phyloP scores from a whole-genome alignment of 2,888 invertebrate species.

The Torymus tubicola region DNA sequence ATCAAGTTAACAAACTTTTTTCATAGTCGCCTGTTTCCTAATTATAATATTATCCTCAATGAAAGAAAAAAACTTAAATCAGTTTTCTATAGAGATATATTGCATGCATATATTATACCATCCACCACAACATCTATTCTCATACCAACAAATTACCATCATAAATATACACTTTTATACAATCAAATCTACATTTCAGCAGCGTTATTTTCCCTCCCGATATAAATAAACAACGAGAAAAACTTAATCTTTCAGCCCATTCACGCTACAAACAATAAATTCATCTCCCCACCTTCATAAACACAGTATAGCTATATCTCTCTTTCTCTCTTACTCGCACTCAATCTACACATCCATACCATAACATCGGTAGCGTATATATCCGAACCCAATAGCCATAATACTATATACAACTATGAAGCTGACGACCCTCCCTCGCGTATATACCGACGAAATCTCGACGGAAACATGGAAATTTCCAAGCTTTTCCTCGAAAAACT shows the following conservation, averaged over 20 bases:
- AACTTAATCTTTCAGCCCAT: conserved; percentile 5
- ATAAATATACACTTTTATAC: neutral
- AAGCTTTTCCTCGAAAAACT: conserved; percentile 31
- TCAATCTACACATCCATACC: too few relatives aligned
- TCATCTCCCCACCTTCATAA: neutral
- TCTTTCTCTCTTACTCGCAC: too few relatives aligned
- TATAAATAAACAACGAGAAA: conserved; percentile 16
- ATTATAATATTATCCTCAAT: too few relatives aligned
- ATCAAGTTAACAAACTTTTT: too few relatives aligned
- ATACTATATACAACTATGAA: too few relatives aligned
- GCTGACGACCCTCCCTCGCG: too few relatives aligned
- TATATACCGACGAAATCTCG: conserved; percentile 17
- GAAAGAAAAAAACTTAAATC: too few relatives aligned
- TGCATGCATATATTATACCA: too few relatives aligned
- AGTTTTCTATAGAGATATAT: too few relatives aligned
- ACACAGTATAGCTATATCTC: neutral
- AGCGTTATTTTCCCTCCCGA: neutral
- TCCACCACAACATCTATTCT: neutral
- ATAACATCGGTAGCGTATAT: too few relatives aligned
- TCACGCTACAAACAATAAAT: conserved; percentile 27
- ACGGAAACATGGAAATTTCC: conserved; percentile 54
- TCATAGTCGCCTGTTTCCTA: too few relatives aligned
- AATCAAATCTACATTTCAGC: neutral
- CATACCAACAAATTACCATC: neutral
- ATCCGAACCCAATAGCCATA: too few relatives aligned